Evolutionary conservation across 1,140 invertebrate genomes (phyloP).

Genomic region (Telenomus remus): DNA sequence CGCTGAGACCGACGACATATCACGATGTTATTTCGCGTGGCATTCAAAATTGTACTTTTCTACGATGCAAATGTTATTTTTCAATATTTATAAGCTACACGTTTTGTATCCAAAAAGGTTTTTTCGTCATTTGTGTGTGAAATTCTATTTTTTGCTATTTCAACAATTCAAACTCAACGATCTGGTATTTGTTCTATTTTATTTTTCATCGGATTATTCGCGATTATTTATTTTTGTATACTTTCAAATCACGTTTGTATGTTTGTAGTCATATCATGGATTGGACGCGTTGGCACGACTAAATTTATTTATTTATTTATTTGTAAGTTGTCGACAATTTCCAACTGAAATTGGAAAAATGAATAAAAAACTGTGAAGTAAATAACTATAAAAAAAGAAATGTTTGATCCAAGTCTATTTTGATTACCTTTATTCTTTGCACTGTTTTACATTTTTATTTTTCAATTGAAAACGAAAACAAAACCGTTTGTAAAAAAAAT

Average conservation of each 20-base stretch:
- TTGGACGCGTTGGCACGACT: slow-evolving; percentile 16
- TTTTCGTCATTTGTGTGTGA: slow-evolving; percentile 28
- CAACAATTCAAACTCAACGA: background rate
- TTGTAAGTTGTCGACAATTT: slow-evolving; percentile 6
- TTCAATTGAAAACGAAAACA: slow-evolving; percentile 12
- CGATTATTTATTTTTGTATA: slow-evolving; percentile 47
- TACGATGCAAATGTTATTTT: slow-evolving; percentile 17
- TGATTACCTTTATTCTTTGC: slow-evolving; percentile 42
- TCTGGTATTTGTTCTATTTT: background rate
- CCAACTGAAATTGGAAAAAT: slow-evolving; percentile 9
- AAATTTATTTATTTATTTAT: slow-evolving; percentile 46
- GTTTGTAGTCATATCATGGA: slow-evolving; percentile 9
- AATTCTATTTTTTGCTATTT: slow-evolving; percentile 30
- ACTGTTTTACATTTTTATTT: slow-evolving; percentile 17
- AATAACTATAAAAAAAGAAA: background rate
- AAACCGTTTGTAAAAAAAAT: too few relatives aligned
- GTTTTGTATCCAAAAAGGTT: slow-evolving; percentile 6
- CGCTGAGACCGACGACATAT: slow-evolving; percentile 50
- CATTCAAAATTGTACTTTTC: slow-evolving; percentile 31
- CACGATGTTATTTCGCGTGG: slow-evolving; percentile 41
- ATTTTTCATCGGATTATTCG: slow-evolving; percentile 9
- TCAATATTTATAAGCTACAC: slow-evolving; percentile 18
- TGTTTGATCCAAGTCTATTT: slow-evolving; percentile 40
- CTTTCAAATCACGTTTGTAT: slow-evolving; percentile 20
- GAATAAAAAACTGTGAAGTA: slow-evolving; percentile 4